These are phyloP conservation scores for Chrysoperla carnea DNA, from an alignment of 1,140 invertebrate genomes.

Conservation along the genomic window DNA sequence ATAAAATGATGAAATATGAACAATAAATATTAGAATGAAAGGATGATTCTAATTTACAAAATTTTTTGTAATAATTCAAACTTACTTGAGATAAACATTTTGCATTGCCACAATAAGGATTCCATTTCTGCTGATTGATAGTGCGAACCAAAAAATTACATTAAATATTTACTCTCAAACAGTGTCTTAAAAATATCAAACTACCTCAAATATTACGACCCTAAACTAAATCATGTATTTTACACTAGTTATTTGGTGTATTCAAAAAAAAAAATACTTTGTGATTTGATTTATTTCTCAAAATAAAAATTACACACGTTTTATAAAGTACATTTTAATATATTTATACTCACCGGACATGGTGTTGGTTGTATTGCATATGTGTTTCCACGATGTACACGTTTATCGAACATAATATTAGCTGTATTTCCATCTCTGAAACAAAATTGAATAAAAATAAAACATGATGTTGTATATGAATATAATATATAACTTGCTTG, in stretches of 20 bases:
- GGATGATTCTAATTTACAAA: not conserved
- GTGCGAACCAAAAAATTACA: too few relatives aligned
- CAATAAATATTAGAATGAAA: not conserved
- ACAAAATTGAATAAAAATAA: conserved; percentile 7
- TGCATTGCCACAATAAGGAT: conserved; percentile 28
- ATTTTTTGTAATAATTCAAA: not conserved
- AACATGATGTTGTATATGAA: too few relatives aligned
- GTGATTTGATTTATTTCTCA: too few relatives aligned
- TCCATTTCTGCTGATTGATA: conserved; percentile 24
- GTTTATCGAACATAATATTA: conserved; percentile 73
- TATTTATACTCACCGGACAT: conserved; percentile 26
- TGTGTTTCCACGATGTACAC: conserved; percentile 66
- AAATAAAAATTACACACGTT: too few relatives aligned
- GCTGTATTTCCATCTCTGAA: conserved; percentile 24
- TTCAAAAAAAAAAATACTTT: too few relatives aligned
- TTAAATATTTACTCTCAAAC: too few relatives aligned
- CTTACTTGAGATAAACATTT: conserved; percentile 23
- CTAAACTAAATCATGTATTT: too few relatives aligned
- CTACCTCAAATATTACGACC: too few relatives aligned
- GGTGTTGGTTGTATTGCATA: conserved; percentile 39
- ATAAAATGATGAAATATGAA: not conserved
- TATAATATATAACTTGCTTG: too few relatives aligned
- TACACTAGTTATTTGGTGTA: too few relatives aligned
- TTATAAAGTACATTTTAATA: too few relatives aligned
- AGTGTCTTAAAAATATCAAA: too few relatives aligned